Percentiles rank a stretch among this genome's conserved stretches.
Evolutionary conservation across 2,113 vertebrate genomes (phyloP).

Genomic region (Nesoenas mayeri): DNA sequence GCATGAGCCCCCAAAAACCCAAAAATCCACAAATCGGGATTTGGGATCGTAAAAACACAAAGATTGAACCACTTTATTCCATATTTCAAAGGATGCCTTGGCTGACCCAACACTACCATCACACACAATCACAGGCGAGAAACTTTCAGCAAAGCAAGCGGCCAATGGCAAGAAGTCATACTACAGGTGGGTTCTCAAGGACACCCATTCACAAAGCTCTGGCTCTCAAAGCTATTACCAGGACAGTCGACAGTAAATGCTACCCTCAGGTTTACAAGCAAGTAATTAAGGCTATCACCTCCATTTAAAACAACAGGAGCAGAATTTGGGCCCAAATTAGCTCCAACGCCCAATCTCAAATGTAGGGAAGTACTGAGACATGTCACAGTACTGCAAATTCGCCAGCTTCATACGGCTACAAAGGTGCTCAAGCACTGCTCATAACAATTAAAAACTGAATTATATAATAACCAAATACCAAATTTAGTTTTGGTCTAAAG

Average conservation of each 20-base stretch:
- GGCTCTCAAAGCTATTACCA: neutral
- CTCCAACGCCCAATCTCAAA: neutral
- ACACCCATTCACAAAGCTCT: neutral
- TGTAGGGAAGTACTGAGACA: neutral
- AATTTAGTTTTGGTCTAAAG: neutral
- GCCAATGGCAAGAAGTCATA: neutral
- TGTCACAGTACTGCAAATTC: neutral
- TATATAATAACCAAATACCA: neutral
- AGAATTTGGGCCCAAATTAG: neutral
- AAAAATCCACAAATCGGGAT: neutral
- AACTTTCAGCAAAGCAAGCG: neutral
- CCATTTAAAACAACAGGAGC: accelerated
- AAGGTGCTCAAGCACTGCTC: neutral
- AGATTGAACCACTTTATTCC: accelerated
- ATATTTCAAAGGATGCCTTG: neutral
- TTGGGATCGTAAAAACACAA: neutral
- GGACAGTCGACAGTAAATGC: neutral
- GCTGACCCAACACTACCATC: neutral
- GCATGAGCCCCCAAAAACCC: neutral
- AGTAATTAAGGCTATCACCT: neutral
- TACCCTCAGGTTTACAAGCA: neutral
- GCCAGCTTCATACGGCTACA: neutral
- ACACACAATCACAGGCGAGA: neutral
- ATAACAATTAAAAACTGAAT: neutral
- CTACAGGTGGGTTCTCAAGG: neutral